A percentile compares a stretch with the other conserved stretches of the same genome.
These are phyloP conservation scores for Hippocampus guttulatus DNA, from an alignment of 2,113 vertebrate species.

Conservation along the genomic window DNA sequence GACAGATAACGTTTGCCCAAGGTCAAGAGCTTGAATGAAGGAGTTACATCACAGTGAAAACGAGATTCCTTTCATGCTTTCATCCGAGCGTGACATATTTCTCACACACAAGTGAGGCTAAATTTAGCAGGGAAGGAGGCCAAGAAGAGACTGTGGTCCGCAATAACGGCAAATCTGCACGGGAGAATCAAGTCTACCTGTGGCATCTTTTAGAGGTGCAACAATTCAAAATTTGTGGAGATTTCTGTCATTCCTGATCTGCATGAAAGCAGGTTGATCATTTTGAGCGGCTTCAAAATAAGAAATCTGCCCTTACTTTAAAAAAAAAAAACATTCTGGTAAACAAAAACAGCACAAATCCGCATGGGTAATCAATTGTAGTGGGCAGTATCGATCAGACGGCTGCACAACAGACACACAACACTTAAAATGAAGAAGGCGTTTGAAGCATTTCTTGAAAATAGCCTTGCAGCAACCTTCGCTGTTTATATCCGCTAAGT, in stretches of 20 bases:
- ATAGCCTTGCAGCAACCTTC: conserved; percentile 1
- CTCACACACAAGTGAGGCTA: neutral
- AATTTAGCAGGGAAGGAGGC: neutral
- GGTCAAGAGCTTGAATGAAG: conserved; percentile 35
- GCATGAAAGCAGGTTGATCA: too few relatives aligned
- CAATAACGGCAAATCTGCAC: neutral
- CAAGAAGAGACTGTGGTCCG: neutral
- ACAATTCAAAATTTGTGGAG: too few relatives aligned
- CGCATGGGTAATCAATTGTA: neutral
- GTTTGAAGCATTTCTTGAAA: neutral
- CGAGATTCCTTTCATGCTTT: neutral
- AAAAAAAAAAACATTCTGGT: neutral
- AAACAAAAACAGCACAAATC: neutral
- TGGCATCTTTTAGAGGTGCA: neutral
- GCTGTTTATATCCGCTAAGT: neutral
- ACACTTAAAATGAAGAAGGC: neutral
- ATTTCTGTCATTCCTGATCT: too few relatives aligned
- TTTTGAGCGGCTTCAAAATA: too few relatives aligned
- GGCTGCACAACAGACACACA: neutral
- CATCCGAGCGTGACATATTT: neutral
- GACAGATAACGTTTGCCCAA: conserved; percentile 23
- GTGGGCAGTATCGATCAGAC: neutral
- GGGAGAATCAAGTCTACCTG: neutral
- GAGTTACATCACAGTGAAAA: neutral
- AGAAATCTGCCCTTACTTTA: too few relatives aligned